Conservation (phyloP, 2,797 vertebrate genomes). For the Zalophus californianus region DNA sequence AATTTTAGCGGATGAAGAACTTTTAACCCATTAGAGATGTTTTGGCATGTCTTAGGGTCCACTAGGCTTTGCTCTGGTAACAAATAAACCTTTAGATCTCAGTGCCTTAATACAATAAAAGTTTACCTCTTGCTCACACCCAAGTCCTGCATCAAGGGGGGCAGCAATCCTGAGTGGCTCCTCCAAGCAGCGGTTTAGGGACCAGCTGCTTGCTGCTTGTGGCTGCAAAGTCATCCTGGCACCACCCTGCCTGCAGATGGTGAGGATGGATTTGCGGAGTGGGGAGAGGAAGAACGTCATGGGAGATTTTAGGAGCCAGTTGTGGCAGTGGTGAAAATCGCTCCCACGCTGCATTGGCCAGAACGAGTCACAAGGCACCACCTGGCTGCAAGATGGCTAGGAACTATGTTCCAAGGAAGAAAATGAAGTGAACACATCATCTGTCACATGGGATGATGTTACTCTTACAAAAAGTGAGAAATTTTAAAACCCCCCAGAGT, state of each 20-base stretch:
- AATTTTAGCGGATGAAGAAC: not conserved
- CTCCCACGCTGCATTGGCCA: not conserved
- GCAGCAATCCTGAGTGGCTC: not conserved
- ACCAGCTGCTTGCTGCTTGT: not conserved
- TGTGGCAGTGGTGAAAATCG: not conserved
- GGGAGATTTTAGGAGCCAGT: not conserved
- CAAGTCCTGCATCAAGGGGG: not conserved
- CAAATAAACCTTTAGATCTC: not conserved
- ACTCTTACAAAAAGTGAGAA: not conserved
- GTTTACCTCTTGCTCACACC: not conserved
- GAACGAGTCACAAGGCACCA: not conserved
- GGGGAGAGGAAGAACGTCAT: not conserved
- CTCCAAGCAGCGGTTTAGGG: not conserved
- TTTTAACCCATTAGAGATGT: not conserved
- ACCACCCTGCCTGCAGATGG: not conserved
- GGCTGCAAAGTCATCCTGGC: not conserved
- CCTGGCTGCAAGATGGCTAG: not conserved
- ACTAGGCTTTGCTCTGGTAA: not conserved
- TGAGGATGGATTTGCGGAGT: not conserved
- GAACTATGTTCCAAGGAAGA: not conserved
- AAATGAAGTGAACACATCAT: not conserved
- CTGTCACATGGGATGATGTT: not conserved
- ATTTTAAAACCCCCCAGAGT: not conserved
- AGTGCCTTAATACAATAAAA: not conserved
- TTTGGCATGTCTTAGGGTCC: not conserved